A percentile compares a stretch with the other conserved stretches of the same genome.
These are phyloP conservation scores for Cantharis lateralis DNA, from an alignment of 2,888 invertebrate genomes.

Conservation along the genomic window DNA sequence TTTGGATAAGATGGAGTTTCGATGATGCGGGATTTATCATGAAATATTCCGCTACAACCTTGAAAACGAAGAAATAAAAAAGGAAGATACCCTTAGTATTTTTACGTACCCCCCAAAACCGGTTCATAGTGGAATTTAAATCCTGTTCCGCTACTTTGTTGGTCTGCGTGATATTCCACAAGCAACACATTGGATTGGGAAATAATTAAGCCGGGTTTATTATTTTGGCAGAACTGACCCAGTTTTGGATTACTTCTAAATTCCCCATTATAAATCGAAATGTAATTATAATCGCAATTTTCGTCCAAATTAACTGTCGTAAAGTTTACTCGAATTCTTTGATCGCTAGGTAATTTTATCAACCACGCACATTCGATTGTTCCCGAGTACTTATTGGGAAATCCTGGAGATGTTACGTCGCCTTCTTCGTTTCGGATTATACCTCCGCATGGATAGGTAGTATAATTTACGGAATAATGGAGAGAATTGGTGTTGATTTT, in stretches of 20 bases:
- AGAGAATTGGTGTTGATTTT: conserved; percentile 39
- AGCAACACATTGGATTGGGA: conserved; percentile 62
- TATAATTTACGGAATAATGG: conserved; percentile 63
- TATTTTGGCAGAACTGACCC: conserved; percentile 67
- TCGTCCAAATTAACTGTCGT: conserved; percentile 60
- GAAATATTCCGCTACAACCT: conserved; percentile 74
- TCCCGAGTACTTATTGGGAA: conserved; percentile 55
- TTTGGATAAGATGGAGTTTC: conserved; percentile 66
- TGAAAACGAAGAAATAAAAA: conserved; percentile 6
- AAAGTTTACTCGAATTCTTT: conserved; percentile 56
- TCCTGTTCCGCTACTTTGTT: conserved; percentile 47
- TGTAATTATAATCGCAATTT: conserved; percentile 63
- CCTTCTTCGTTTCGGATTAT: conserved; percentile 54
- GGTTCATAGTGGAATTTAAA: conserved; percentile 44
- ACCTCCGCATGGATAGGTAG: conserved; percentile 73
- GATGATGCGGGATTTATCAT: conserved; percentile 55
- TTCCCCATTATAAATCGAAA: conserved; percentile 61
- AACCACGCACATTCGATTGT: conserved; percentile 76
- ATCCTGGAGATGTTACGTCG: conserved; percentile 61
- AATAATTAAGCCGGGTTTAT: conserved; percentile 53
- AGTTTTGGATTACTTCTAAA: conserved; percentile 57
- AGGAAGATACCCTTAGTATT: not conserved
- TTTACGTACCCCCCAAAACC: conserved; percentile 36
- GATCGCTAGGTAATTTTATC: conserved; percentile 48
- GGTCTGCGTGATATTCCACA: conserved; percentile 71